These are phyloP conservation scores for Drosophila nebulosa DNA, from an alignment of 1,140 invertebrate genomes.

Conservation along the genomic window DNA sequence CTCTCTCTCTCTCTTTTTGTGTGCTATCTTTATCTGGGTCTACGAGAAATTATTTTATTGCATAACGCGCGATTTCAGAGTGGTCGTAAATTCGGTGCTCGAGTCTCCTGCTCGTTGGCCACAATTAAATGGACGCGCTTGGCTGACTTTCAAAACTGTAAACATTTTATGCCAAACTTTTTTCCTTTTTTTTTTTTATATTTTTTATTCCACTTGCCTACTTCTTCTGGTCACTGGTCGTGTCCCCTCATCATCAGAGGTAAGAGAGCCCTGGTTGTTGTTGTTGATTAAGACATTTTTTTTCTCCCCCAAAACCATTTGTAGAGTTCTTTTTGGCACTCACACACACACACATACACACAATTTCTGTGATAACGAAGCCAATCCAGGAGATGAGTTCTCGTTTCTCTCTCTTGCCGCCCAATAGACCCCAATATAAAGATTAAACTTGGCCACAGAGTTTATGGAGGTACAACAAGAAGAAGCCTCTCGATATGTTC, in stretches of 20 bases:
- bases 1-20: too few relatives aligned
- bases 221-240: conserved; percentile 10
- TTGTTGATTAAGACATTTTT: conserved; percentile 60
- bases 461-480: conserved; percentile 28
- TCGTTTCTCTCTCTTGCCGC: neutral
- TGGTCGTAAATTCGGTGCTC: conserved; percentile 64
- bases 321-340: neutral
- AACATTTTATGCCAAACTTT: conserved; percentile 63
- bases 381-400: conserved; percentile 38
- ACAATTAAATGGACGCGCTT: conserved; percentile 71
- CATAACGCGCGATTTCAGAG: conserved; percentile 66
- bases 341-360: conserved; percentile 20
- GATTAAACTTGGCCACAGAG: conserved; percentile 51
- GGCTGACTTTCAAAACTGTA: conserved; percentile 64
- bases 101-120: conserved; percentile 52
- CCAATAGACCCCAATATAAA: conserved; percentile 19
- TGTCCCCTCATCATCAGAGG: neutral
- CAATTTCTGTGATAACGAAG: conserved; percentile 48
- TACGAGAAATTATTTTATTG: conserved; percentile 70
- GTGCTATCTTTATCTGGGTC: neutral
- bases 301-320: neutral
- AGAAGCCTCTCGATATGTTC: conserved; percentile 14
- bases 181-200: neutral
- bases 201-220: neutral
- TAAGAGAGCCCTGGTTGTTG: neutral